These are phyloP conservation scores for Branchipolynoe longqiensis DNA, from an alignment of 2,888 invertebrate species.

Conservation along the genomic window DNA sequence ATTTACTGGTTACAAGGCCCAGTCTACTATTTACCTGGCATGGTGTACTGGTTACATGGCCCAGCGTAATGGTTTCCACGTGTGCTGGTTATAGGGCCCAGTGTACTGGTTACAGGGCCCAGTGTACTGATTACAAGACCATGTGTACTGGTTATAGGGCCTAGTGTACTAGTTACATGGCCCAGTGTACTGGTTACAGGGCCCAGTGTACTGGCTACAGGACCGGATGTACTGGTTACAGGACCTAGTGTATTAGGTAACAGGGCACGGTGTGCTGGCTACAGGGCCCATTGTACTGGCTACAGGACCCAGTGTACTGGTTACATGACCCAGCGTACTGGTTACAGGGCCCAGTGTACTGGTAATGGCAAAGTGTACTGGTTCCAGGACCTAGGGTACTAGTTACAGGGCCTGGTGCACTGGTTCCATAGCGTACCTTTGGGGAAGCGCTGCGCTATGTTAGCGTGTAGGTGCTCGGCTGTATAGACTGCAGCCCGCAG, in stretches of 20 bases:
- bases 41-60: neutral
- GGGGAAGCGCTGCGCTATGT: slow-evolving; percentile 81
- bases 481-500: slow-evolving; percentile 82
- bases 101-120: too few relatives aligned
- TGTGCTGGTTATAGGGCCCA: neutral
- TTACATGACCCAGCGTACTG: neutral
- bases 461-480: slow-evolving; percentile 80
- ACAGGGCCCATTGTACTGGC: neutral
- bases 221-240: neutral
- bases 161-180: too few relatives aligned
- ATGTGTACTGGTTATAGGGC: too few relatives aligned
- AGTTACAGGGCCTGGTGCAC: neutral
- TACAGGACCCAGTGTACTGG: too few relatives aligned
- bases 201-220: neutral
- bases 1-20: too few relatives aligned
- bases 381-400: neutral
- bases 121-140: too few relatives aligned
- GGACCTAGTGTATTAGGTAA: neutral
- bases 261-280: neutral
- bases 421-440: slow-evolving; percentile 76
- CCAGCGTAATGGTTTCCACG: neutral
- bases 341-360: neutral
- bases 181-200: too few relatives aligned
- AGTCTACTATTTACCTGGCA: neutral
- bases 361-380: neutral